Evolutionary conservation across 2,888 invertebrate species (phyloP).

Genomic region (Cynaeus angustus): DNA sequence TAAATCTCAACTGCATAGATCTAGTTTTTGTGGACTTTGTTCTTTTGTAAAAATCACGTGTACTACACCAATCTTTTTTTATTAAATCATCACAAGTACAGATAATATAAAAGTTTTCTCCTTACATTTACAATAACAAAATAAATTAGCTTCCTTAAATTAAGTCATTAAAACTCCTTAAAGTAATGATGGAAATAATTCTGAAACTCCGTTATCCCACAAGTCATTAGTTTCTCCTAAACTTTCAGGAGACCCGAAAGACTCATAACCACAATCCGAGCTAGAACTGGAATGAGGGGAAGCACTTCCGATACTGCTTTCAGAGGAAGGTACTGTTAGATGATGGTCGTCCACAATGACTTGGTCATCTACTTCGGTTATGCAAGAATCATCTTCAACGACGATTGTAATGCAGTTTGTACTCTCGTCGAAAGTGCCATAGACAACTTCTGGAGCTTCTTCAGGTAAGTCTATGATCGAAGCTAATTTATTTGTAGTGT

Average conservation of each 20-base stretch:
- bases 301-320: slow-evolving; percentile 46
- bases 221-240: slow-evolving; percentile 72
- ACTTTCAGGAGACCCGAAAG: slow-evolving; percentile 76
- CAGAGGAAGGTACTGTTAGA: slow-evolving; percentile 43
- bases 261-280: slow-evolving; percentile 81
- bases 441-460: slow-evolving; percentile 75
- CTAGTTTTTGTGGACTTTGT: too few relatives aligned
- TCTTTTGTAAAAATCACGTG: too few relatives aligned
- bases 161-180: slow-evolving; percentile 63
- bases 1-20: too few relatives aligned
- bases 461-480: slow-evolving; percentile 42
- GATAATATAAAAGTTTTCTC: slow-evolving; percentile 2
- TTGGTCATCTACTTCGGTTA: slow-evolving; percentile 68
- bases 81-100: background rate
- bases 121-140: slow-evolving; percentile 11
- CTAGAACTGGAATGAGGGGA: slow-evolving; percentile 58
- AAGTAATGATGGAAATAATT: slow-evolving; percentile 84
- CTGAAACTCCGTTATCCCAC: slow-evolving; percentile 85
- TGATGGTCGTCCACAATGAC: slow-evolving; percentile 33
- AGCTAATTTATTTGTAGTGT: slow-evolving; percentile 48
- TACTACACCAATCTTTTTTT: slow-evolving; percentile 26
- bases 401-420: slow-evolving; percentile 84
- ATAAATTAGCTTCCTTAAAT: slow-evolving; percentile 40
- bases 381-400: slow-evolving; percentile 76
- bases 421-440: slow-evolving; percentile 82